These are phyloP conservation scores for Psococerastis gibbosa DNA, from an alignment of 2,888 invertebrate species.

Conservation along the genomic window DNA sequence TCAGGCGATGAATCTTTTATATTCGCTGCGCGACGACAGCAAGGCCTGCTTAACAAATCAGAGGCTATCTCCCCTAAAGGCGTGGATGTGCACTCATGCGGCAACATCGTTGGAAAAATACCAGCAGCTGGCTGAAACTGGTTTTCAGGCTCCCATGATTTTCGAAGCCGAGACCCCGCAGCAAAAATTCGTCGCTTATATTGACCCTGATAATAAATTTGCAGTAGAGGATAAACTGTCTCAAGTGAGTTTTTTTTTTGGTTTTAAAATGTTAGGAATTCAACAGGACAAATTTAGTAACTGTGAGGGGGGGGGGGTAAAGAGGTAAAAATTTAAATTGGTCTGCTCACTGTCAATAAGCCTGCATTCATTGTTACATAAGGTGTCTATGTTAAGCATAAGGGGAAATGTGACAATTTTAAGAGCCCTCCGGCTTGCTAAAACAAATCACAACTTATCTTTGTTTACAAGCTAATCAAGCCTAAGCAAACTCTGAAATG, in stretches of 20 bases:
- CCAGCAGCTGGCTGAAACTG: constrained; percentile 42
- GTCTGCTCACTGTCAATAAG: no score
- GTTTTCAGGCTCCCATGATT: constrained; percentile 49
- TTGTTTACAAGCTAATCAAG: no score
- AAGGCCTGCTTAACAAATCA: constrained; percentile 53
- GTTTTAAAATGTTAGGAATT: background rate
- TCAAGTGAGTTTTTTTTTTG: constrained; percentile 38
- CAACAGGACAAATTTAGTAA: constrained; percentile 1
- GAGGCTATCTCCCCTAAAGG: constrained; percentile 67
- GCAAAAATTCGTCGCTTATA: constrained; percentile 78
- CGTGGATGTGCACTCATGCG: constrained; percentile 83
- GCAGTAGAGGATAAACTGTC: constrained; percentile 81
- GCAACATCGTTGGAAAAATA: constrained; percentile 65
- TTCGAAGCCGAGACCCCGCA: constrained; percentile 77
- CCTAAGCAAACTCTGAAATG: no score
- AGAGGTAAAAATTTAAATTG: no score
- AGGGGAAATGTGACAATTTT: no score
- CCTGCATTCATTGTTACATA: no score
- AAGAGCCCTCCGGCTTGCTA: no score
- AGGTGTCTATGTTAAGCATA: no score
- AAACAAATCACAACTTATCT: no score
- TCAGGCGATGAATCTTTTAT: constrained; percentile 79
- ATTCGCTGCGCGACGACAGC: constrained; percentile 58
- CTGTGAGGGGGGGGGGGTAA: background rate
- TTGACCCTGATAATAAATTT: constrained; percentile 82